Evolutionary conservation across 2,888 invertebrate species (phyloP), one percentile per base, ranked within the genome.

Genomic region (Pharmacophagus antenor): DNA sequence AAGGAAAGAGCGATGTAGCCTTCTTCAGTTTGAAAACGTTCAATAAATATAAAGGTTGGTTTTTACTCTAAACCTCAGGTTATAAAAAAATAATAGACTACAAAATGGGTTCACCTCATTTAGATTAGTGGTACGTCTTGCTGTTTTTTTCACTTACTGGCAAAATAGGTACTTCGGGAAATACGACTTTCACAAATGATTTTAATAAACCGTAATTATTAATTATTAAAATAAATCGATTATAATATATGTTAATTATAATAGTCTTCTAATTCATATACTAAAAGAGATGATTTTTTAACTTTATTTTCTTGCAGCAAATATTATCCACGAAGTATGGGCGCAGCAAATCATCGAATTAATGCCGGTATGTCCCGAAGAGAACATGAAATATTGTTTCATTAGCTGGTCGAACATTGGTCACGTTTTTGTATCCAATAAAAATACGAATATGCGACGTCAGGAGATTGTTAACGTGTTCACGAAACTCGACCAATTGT

Each of bases 1-100:
- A 94, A 63, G 94, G 93, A 0, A 91, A 88, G 62, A 95, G 92
- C 4, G 96, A 97, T 70, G 95, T 97, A 0, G 96, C 96, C 0
- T 96, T 97, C 69, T 82, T 97, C 1, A 93, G 93, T 67, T 92
- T 94, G 63, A 85, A 88, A 22, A 92, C 92, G 1, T 92, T 92
- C 48, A 92, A 93, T 61, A 92, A 92, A 70, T 92, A 94, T 69
- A 85, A 91, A 65, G 92, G 94, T 93, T 69, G 80, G 82, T 72
- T n/a, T n/a, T n/a, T n/a, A n/a, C n/a, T n/a, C n/a, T n/a, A n/a
- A n/a, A n/a, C n/a, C n/a, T n/a, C n/a, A n/a, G n/a, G n/a, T n/a
- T n/a, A n/a, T n/a, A n/a, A n/a, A n/a, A n/a, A n/a, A n/a, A n/a
- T n/a, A n/a, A n/a, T n/a, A n/a, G n/a, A n/a, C n/a, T n/a, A n/a